Base-by-base conservation (phyloP, 1,140 invertebrate genomes). In the Listronotus oregonensis region DNA sequence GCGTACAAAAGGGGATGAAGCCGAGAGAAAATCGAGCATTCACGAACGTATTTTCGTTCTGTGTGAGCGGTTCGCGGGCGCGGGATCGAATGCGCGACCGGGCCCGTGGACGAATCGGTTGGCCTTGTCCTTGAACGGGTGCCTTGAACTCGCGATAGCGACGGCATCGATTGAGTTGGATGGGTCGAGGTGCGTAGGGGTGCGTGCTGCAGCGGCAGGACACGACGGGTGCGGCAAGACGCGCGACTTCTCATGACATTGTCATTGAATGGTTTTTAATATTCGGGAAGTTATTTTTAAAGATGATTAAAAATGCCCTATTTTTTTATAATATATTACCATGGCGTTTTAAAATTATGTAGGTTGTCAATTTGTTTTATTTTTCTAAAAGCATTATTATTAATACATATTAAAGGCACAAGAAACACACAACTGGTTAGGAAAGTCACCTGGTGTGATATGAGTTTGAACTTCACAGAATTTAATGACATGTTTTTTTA, bases 111-210 rank as follows among this genome's bases (percentile, higher is more conserved):
- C 61, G 64, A 50, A 64, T 62, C 59, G 64, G 56, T 71, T 76
- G 78, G 78, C 78, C 78, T 79, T 79, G 78, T 79, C 78, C 78
- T 79, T 79, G 78, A 79, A 79, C 70, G 71, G 68, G 78, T 77
- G 69, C 68, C 66, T 71, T 78, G 78, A 79, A 79, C 77, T 73
- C 76, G 68, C 47, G 52, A 56, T 51, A 51, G 37, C 58, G 58
- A 18, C 50, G 11, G 54, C 44, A 76, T 76, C 75, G 75, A 74
- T 76, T 67, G 69, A 71, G 70, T 71, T 69, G 69, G 59, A 51
- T 63, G 60, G 60, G 54, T 43, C 62, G 44, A 52, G 54, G 34
- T 64, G 62, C 62, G 62, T 64, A 64, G 62, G 62, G 62, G 62
- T 64, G 62, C 62, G 62, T 64, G 43, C 42, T 39, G 50, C 50